Base-by-base conservation (phyloP, 2,888 invertebrate genomes). In the Scaptomyza reducta region DNA sequence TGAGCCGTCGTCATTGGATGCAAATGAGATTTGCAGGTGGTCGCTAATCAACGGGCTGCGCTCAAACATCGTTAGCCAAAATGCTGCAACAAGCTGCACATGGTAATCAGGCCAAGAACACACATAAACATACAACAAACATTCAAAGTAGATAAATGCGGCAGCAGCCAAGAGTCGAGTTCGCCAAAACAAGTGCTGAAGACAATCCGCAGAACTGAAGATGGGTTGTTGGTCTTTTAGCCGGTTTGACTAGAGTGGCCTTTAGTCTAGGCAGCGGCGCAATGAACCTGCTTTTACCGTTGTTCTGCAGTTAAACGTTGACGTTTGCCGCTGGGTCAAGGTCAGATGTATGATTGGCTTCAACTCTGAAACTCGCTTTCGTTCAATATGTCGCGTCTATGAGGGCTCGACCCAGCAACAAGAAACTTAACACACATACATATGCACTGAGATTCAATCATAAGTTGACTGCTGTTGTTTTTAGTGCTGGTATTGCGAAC, bases 1-100 rank as follows among this genome's bases (percentile, higher is more conserved):
- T 47, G 29, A 58, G 58, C 22, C 54, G 45, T 35, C 49, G 45
- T 35, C 50, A 50, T 58, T 47, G 45, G 29, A 57, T 79, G 67
- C 60, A 87, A 87, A 86, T 87, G 73, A 64, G 69, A 68, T 70
- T 84, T 72, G 70, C 83, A 83, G 83, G 87, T 83, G 83, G 87
- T 88, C 79, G 87, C 87, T 87, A 81, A 87, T 85, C 87, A 87
- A 74, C 67, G 70, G 44, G 63, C 87, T 62, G 59, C 68, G 70
- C 44, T 53, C 77, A 63, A 62, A 60, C 65, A 62, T 74, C 80
- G 66, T 73, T 76, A 72, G 58, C 44, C 57, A 50, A 59, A 40
- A 35, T 44, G 67, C 67, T 44, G 67, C 67, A 65, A 49, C 10
- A 38, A 38, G 45, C 44, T 58, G 50, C 59, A 33, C 73, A 76